phyloP scores from a whole-genome alignment of 2,888 invertebrate genomes.

The Phalangium opilio region DNA sequence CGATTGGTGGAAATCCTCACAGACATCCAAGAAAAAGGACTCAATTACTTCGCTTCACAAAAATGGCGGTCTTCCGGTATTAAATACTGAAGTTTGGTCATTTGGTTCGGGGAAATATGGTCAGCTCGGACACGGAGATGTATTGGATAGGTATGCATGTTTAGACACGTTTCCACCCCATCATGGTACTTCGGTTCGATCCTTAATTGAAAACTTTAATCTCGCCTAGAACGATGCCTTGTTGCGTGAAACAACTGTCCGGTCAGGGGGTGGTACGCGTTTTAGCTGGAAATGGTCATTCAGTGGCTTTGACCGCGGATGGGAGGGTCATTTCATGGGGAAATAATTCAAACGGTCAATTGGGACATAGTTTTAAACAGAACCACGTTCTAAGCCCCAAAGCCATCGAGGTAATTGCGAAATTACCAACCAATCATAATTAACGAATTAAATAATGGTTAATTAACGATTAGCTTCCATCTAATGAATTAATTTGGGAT shows the following conservation, averaged over 20 bases:
- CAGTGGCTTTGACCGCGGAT: constrained; percentile 58
- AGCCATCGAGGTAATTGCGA: constrained; percentile 22
- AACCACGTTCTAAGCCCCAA: constrained; percentile 19
- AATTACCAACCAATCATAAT: neutral
- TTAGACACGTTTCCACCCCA: too few relatives aligned
- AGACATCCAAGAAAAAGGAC: neutral
- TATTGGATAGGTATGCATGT: constrained; percentile 54
- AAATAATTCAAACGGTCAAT: constrained; percentile 55
- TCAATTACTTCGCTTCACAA: too few relatives aligned
- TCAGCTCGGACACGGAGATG: constrained; percentile 65
- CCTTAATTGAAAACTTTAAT: too few relatives aligned
- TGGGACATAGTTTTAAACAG: constrained; percentile 36
- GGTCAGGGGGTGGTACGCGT: constrained; percentile 45
- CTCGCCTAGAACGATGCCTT: constrained; percentile 46
- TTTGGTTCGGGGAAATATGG: constrained; percentile 62
- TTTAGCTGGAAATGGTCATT: constrained; percentile 54
- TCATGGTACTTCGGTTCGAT: too few relatives aligned
- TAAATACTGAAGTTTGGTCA: constrained; percentile 60
- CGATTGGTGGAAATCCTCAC: neutral
- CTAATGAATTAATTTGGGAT: constrained; percentile 42
- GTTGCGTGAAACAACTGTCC: constrained; percentile 46
- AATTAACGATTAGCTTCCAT: constrained; percentile 27
- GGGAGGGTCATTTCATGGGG: constrained; percentile 72
- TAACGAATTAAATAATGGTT: neutral
- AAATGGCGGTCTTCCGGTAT: neutral